Evolutionary conservation across 1,140 invertebrate species (phyloP).

Genomic region (Nomia melanderi): DNA sequence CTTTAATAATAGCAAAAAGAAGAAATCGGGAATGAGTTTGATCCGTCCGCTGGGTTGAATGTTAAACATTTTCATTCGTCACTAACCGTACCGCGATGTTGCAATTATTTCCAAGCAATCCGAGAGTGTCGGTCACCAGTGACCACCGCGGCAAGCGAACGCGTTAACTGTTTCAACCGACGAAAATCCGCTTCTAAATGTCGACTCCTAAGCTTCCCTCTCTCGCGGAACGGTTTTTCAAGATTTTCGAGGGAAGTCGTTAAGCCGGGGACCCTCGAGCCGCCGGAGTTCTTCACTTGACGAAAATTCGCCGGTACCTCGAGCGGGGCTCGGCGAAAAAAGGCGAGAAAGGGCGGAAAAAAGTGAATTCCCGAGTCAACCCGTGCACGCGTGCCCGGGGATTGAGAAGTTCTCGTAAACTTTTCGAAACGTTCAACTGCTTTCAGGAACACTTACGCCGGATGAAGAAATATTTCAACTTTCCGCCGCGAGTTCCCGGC

Average conservation of each 20-base stretch:
- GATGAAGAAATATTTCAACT: neutral
- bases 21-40: no score
- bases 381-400: neutral
- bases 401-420: constrained; percentile 2
- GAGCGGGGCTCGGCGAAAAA: neutral
- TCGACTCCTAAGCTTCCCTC: neutral
- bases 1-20: no score
- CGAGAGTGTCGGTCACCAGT: no score
- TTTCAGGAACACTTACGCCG: neutral
- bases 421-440: constrained; percentile 4
- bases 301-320: constrained; percentile 21
- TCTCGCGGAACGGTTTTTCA: neutral
- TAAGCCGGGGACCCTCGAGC: neutral
- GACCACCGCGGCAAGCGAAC: no score
- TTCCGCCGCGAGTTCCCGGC: neutral
- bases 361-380: no score
- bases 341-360: neutral
- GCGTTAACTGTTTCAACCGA: no score
- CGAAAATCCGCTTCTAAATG: neutral
- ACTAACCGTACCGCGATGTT: no score
- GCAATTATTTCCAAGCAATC: no score
- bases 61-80: no score
- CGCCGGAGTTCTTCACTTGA: neutral
- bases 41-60: no score
- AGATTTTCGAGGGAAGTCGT: constrained; percentile 7